Evolutionary conservation across 2,113 vertebrate species (phyloP).

Genomic region (crab-eating macaque (Macaca fascicularis)): DNA sequence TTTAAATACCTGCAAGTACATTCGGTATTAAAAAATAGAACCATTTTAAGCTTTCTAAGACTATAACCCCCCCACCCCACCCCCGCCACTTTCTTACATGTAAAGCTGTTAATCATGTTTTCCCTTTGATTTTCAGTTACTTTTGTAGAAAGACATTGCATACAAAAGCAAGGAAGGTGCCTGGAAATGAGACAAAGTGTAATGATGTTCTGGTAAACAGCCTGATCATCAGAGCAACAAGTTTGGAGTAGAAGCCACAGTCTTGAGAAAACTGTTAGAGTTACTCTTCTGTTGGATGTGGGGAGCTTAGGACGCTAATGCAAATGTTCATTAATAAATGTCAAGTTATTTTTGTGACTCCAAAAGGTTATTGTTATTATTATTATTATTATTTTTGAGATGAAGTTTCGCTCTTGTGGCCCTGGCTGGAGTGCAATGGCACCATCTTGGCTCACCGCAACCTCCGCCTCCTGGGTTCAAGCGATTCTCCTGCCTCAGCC

Average conservation of each 20-base stretch:
- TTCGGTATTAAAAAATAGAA: neutral
- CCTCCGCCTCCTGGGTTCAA: too few relatives aligned
- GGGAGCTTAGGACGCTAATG: neutral
- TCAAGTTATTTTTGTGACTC: conserved; percentile 35
- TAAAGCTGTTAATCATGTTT: neutral
- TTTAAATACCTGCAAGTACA: neutral
- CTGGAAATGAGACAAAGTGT: neutral
- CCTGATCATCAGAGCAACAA: neutral
- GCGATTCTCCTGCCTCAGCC: too few relatives aligned
- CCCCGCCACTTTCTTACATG: neutral
- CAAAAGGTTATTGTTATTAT: neutral
- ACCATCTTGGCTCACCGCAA: too few relatives aligned
- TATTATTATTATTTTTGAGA: too few relatives aligned
- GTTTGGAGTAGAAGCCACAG: neutral
- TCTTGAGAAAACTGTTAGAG: neutral
- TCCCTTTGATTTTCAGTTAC: conserved; percentile 23
- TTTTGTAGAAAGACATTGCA: conserved; percentile 13
- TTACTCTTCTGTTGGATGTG: neutral
- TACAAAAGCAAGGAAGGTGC: neutral
- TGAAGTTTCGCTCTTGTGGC: too few relatives aligned
- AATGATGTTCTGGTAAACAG: neutral
- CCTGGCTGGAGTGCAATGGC: too few relatives aligned
- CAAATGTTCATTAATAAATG: conserved; percentile 40
- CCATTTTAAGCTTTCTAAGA: neutral
- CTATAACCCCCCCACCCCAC: neutral